Percentiles rank a stretch among this genome's conserved stretches.
These are phyloP conservation scores for Actinia tenebrosa DNA, from an alignment of 64 coral and sea anemone species.

Conservation along the genomic window DNA sequence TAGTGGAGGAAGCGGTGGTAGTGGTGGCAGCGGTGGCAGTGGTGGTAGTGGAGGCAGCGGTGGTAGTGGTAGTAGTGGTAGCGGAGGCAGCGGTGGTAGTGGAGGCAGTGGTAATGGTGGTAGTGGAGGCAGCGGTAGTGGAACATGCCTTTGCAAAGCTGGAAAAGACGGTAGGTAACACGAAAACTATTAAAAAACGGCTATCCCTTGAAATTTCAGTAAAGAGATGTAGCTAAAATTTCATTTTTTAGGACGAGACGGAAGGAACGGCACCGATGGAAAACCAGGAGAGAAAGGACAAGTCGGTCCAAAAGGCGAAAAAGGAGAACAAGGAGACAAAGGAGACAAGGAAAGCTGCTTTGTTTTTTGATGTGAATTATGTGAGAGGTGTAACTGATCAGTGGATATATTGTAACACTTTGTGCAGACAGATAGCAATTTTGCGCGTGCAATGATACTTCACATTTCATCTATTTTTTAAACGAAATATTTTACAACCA, in stretches of 20 bases:
- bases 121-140: not conserved
- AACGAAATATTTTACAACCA: too few species aligned
- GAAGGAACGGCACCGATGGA: not conserved
- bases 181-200: not conserved
- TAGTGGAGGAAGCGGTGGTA: not conserved
- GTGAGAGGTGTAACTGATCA: too few species aligned
- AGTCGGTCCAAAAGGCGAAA: not conserved
- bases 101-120: not conserved
- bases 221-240: not conserved
- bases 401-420: too few species aligned
- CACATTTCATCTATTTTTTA: too few species aligned
- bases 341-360: not conserved
- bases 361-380: not conserved
- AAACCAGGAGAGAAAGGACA: not conserved
- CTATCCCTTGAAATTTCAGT: too few species aligned
- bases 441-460: too few species aligned
- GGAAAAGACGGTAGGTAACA: not conserved
- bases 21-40: not conserved
- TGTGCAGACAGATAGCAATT: too few species aligned
- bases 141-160: not conserved
- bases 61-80: not conserved
- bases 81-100: not conserved
- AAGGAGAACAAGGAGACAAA: not conserved
- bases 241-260: not conserved
- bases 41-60: not conserved